Percentiles rank a stretch among this genome's conserved stretches.
phyloP scores from a whole-genome alignment of 92 coral and sea anemone species.

The Zoanthus gigantus region DNA sequence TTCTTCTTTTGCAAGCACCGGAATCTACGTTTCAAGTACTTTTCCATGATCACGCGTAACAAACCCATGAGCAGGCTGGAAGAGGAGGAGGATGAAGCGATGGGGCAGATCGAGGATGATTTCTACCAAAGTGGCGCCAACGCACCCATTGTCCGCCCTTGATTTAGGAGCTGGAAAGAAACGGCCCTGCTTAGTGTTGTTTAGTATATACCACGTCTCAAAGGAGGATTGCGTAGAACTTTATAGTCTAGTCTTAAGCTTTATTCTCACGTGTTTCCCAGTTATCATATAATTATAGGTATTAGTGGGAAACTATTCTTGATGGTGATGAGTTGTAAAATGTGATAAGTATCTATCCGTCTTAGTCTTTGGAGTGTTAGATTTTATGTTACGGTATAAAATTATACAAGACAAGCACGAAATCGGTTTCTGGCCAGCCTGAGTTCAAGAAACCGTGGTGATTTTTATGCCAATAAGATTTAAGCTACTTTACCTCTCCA shows the following conservation, averaged over 20 bases:
- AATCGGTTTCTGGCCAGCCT: neutral
- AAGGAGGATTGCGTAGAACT: neutral
- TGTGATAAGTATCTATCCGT: neutral
- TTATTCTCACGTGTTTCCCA: neutral
- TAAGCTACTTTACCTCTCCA: neutral
- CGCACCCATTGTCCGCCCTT: slow-evolving; percentile 37
- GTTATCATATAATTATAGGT: neutral
- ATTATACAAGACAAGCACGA: neutral
- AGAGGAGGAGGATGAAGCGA: slow-evolving; percentile 79
- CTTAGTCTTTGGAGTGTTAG: neutral
- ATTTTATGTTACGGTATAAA: neutral
- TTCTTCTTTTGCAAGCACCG: slow-evolving; percentile 84
- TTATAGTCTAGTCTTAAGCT: neutral
- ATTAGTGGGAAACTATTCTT: neutral
- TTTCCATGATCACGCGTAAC: slow-evolving; percentile 66
- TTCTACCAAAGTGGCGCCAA: slow-evolving; percentile 49
- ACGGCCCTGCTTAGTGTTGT: neutral
- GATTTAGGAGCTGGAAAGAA: slow-evolving; percentile 6
- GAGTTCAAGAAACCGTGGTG: neutral
- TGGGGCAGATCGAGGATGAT: slow-evolving; percentile 63
- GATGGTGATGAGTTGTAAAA: neutral
- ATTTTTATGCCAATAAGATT: neutral
- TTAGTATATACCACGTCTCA: neutral
- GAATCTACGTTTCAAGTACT: slow-evolving; percentile 72
- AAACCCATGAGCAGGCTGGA: slow-evolving; percentile 89